Conservation (phyloP, 2,113 vertebrate genomes). For the Xiphophorus hellerii region DNA sequence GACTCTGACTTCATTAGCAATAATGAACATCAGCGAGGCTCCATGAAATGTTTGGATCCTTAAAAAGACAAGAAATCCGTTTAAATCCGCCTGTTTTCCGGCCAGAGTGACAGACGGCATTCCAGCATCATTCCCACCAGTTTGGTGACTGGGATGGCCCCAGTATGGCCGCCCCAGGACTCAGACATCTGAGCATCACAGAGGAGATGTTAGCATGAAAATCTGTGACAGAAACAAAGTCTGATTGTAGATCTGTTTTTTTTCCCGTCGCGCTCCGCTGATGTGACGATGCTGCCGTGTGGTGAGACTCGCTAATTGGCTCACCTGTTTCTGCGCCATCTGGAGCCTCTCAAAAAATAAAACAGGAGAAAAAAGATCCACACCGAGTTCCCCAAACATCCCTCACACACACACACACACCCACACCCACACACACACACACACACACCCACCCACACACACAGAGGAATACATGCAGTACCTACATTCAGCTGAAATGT, state of each 20-base stretch:
- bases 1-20: conserved; percentile 72
- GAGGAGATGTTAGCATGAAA: conserved; percentile 32
- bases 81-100: conserved; percentile 57
- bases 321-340: conserved; percentile 82
- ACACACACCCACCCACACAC: too few relatives aligned
- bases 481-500: background rate
- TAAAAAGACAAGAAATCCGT: conserved; percentile 61
- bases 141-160: conserved; percentile 23
- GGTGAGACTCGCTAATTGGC: conserved; percentile 79
- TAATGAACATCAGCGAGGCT: conserved; percentile 67
- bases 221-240: background rate
- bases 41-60: conserved; percentile 64
- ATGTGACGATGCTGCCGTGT: conserved; percentile 74
- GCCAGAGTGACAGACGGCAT: conserved; percentile 36
- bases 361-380: conserved; percentile 38
- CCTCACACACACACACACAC: background rate
- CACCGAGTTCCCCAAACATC: conserved; percentile 59
- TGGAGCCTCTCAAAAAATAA: conserved; percentile 71
- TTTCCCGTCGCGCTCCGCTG: conserved; percentile 60
- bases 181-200: conserved; percentile 9
- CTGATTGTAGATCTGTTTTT: conserved; percentile 15
- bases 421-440: too few relatives aligned
- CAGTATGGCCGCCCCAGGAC: conserved; percentile 24
- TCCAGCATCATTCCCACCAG: conserved; percentile 51
- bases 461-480: too few relatives aligned